Conservation (phyloP, 1,140 invertebrate genomes). For the Tetraneura akinire region DNA sequence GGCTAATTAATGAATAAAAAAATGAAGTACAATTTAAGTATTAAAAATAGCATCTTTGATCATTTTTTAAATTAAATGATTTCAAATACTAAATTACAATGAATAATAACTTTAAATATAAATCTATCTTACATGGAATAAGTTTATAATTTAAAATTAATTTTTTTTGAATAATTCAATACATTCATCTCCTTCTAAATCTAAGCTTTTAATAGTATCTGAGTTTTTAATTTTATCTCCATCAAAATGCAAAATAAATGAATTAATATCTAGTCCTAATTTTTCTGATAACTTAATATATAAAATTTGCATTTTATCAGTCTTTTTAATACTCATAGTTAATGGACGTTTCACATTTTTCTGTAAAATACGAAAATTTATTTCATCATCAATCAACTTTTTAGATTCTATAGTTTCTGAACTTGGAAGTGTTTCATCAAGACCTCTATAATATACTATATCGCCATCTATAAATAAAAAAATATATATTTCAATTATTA, state of each 20-base stretch:
- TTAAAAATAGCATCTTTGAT: too few species aligned
- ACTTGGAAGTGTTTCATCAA: neutral
- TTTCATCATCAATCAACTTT: neutral
- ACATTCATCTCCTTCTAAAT: constrained; percentile 42
- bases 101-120: too few species aligned
- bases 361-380: constrained; percentile 1
- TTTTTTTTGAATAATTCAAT: constrained; percentile 17
- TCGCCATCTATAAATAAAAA: constrained; percentile 33
- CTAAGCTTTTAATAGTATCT: constrained; percentile 36
- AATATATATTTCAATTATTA: neutral
- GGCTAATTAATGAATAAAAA: too few species aligned
- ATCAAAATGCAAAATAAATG: constrained; percentile 27
- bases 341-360: constrained; percentile 4
- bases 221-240: constrained; percentile 17
- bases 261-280: neutral
- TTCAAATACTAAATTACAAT: too few species aligned
- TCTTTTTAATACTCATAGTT: constrained; percentile 29
- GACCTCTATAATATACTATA: constrained; percentile 3
- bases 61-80: too few species aligned
- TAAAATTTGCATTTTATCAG: constrained; percentile 25
- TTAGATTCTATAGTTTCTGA: neutral
- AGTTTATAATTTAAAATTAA: too few species aligned
- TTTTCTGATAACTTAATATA: constrained; percentile 31
- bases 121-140: too few species aligned
- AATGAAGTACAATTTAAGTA: too few species aligned